Evolutionary conservation across 1,140 invertebrate genomes (phyloP), one percentile per base, ranked within the genome.

Genomic region (Apis cerana): DNA sequence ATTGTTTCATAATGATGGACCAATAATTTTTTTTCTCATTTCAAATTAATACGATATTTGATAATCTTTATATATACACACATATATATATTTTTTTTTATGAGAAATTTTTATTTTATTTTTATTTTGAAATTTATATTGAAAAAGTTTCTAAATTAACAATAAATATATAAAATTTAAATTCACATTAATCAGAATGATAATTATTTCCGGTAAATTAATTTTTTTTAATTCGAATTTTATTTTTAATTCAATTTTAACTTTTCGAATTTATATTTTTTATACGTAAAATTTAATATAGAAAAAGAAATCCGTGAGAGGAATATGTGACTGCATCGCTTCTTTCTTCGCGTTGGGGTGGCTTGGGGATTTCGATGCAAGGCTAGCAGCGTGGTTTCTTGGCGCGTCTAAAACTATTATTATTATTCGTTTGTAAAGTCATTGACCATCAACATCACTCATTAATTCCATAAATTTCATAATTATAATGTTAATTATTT

Each of bases 281-380:
- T n/a, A 15, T 4, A 13, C 12, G 19, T 7, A 48, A 27, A 27
- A 15, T 17, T 13, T 62, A 1, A 13, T 1, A n/a, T 19, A 7
- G 43, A 13, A 11, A 12, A 13, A 5, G 12, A 9, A 8, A 4
- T 68, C 19, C 8, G n/a, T 23, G 13, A 23, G 2, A 48, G 12
- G 67, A 50, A 9, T 13, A 67, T 48, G 33, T 4, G 43, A 48
- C 33, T 13, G 23, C 7, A 7, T 12, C 48, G 11, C 11, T 52
- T 33, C 54, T 27, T 52, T 62, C 2, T 52, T 17, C 13, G 12
- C 62, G 71, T 59, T 70, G 48, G n/a, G 80, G 72, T 77, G 64
- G 72, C 71, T 84, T 59, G 77, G 88, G 70, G 85, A 89, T 88
- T 88, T 88, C 87, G 87, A 88, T 88, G 86, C 87, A 50, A 84